These are phyloP conservation scores for Chironomus striatipennis DNA, from an alignment of 1,140 invertebrate species.

Conservation along the genomic window DNA sequence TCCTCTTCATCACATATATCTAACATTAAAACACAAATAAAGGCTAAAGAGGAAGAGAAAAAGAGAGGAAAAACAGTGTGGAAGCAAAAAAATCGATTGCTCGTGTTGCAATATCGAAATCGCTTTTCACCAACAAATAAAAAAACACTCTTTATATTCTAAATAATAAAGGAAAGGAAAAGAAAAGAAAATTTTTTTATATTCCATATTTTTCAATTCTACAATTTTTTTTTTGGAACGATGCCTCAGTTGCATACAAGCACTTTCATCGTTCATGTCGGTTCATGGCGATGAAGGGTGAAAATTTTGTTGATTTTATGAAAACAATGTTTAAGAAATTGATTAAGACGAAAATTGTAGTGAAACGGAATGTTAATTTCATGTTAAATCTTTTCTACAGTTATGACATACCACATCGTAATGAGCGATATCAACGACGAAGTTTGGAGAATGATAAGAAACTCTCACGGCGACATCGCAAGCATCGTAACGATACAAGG, in stretches of 20 bases:
- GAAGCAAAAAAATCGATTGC: background rate
- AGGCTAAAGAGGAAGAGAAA: background rate
- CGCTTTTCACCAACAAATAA: background rate
- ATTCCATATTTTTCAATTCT: background rate
- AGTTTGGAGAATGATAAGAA: background rate
- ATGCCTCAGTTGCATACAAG: constrained; percentile 14
- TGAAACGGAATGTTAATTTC: constrained; percentile 15
- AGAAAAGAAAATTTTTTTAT: background rate
- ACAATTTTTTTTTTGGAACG: background rate
- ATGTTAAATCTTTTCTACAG: background rate
- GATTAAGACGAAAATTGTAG: background rate
- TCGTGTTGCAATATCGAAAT: background rate
- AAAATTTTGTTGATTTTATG: background rate
- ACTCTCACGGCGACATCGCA: background rate
- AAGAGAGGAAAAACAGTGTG: background rate
- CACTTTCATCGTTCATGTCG: constrained; percentile 10
- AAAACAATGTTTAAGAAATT: constrained; percentile 18
- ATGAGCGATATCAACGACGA: background rate
- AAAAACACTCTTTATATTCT: constrained; percentile 5
- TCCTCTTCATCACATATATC: too few relatives aligned
- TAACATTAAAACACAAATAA: background rate
- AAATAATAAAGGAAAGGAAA: constrained; percentile 20
- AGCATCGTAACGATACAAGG: background rate
- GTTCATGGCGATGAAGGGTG: background rate
- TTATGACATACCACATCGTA: background rate